Evolutionary conservation across 1,140 invertebrate genomes (phyloP).

Genomic region (Brachionus koreanus): DNA sequence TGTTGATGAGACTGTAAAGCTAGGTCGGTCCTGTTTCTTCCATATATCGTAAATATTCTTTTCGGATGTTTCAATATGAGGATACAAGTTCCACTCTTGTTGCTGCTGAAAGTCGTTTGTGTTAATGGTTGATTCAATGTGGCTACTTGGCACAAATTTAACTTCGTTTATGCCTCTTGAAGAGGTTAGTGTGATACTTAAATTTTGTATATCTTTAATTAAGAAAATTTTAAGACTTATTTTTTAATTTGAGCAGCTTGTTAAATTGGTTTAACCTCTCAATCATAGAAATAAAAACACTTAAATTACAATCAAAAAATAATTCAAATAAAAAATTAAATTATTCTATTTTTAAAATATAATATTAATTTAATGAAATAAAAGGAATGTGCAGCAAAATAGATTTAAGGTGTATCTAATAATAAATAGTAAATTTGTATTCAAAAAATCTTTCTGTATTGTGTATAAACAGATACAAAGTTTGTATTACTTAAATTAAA

Average conservation of each 20-base stretch:
- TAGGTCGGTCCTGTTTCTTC: conserved; percentile 10
- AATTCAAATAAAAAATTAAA: no score
- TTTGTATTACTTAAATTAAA: no score
- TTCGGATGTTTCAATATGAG: conserved; percentile 42
- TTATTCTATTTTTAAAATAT: no score
- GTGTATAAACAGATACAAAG: no score
- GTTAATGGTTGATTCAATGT: conserved; percentile 26
- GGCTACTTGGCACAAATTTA: neutral
- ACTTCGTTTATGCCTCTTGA: conserved; percentile 35
- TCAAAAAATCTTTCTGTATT: no score
- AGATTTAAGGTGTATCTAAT: no score
- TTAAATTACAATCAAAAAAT: neutral
- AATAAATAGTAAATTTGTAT: no score
- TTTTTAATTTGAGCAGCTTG: no score
- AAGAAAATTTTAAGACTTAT: no score
- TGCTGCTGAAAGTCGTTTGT: conserved; percentile 44
- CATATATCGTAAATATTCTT: conserved; percentile 41
- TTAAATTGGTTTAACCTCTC: neutral
- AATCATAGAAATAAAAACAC: neutral
- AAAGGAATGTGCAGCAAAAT: no score
- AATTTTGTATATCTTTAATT: conserved; percentile 38
- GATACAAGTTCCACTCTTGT: conserved; percentile 44
- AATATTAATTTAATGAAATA: no score
- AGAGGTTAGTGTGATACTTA: conserved; percentile 41
- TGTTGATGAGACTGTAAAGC: conserved; percentile 41